Evolutionary conservation across 2,888 invertebrate species (phyloP), one percentile per base, ranked within the genome.

Genomic region (Nomada lathburiana): DNA sequence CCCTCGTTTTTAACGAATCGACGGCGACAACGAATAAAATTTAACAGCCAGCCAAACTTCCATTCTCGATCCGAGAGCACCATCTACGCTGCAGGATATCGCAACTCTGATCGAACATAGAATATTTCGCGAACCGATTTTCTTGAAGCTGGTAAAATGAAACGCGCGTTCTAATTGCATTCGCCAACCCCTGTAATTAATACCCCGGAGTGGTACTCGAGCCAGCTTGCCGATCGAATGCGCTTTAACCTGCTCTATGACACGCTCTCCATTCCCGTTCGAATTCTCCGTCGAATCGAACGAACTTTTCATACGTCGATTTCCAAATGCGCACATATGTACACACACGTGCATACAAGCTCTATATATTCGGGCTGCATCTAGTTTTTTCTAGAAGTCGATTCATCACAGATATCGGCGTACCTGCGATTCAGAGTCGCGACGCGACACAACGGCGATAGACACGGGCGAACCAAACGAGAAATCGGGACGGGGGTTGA

Each of bases 401-500:
- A 53, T 44, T 47, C 62, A 13, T 16, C 20, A 47, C 36, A 13
- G 47, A 47, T 47, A 26, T 36, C 57, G 18, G 16, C 36, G 29
- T 47, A 11, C 16, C n/a, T 50, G 60, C 68, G n/a, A 68, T 57
- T 42, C 18, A 44, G 52, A 57, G 55, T 42, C 42, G 20, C 44
- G 55, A 18, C 42, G 5, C 36, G 20, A 4, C 29, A 3, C 36
- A 29, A 13, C 20, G 16, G 2, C 16, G 55, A 16, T 11, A 23
- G 11, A 2, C 9, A 36, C n/a, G 36, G 16, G 11, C n/a, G 29
- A 10, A 16, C 23, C 18, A 10, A 16, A 7, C n/a, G 20, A 20
- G 47, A 73, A 62, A 77, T 77, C 77, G 84, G 57, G 23, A 67
- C 59, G 82, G 53, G 65, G 76, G 71, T 82, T 70, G 67, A 57